Conservation (phyloP, 2,797 vertebrate species). For the Lerista edwardsae region DNA sequence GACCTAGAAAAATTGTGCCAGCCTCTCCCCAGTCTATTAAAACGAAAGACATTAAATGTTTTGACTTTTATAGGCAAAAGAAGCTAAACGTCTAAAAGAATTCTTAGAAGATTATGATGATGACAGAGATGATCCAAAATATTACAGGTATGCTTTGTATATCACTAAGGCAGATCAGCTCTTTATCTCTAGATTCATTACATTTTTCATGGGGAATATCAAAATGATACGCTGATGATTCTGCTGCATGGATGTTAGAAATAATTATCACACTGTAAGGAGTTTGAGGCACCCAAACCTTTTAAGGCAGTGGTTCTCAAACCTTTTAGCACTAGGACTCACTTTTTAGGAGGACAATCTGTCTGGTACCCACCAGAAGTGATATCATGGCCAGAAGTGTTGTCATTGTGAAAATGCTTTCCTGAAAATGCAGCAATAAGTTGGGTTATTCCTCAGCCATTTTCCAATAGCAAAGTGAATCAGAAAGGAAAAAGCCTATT, state of each 20-base stretch:
- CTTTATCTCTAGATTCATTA: neutral
- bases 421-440: too few relatives aligned
- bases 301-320: too few relatives aligned
- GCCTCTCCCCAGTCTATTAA: neutral
- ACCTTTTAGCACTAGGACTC: too few relatives aligned
- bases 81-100: conserved; percentile 96
- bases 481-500: too few relatives aligned
- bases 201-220: neutral
- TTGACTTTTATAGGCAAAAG: conserved; percentile 86
- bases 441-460: too few relatives aligned
- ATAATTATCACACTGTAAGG: neutral
- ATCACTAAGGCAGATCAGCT: neutral
- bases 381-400: too few relatives aligned
- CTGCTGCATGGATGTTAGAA: neutral
- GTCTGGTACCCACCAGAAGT: too few relatives aligned
- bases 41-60: neutral
- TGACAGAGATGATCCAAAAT: conserved; percentile 97
- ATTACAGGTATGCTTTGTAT: conserved; percentile 85
- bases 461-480: too few relatives aligned
- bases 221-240: neutral
- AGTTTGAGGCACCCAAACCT: neutral
- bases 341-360: too few relatives aligned
- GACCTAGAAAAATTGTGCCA: neutral
- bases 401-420: too few relatives aligned
- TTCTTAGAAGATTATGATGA: conserved; percentile 99